Base-by-base conservation (phyloP, 2,797 vertebrate species). In the Sebastes aleutianus region DNA sequence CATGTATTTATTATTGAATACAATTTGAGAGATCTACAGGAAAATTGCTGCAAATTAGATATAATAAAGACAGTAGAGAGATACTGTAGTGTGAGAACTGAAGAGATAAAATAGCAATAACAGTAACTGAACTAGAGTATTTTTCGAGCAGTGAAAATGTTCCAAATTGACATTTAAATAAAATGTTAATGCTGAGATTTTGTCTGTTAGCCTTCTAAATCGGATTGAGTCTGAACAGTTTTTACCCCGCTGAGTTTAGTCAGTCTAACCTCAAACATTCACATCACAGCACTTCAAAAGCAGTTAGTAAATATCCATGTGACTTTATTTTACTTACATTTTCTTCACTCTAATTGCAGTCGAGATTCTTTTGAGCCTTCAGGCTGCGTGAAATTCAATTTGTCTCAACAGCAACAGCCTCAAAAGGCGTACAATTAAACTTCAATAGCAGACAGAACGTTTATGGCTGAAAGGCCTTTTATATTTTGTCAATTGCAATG, bases 311-410 rank as follows among this genome's bases (percentile, higher is more conserved):
- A 24, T 59, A 26, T 70, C 61, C 39, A 24, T 32, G 34, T 14
- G 12, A 57, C 39, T 79, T 77, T 18, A 5, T 47, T 31, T 61
- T 10, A 61, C 24, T 10, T 18, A 8, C 8, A 39, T 72, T 70
- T 66, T 66, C 47, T 12, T 69, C 39, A 16, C 20, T 70, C 13
- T 76, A 34, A 84, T 76, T 68, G 57, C 63, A 39, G 59, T 13
- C 47, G 8, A 47, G 70, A 43, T 72, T 64, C 10, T 50, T 50
- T 9, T 7, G 32, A 80, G 77, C 47, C 74, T 65, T 78, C 56
- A 5, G 63, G 74, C 62, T 0, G 8, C 8, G n/a, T 74, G 77
- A 39, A 80, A 80, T 79, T 65, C 36, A 83, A 65, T 83, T 79
- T 18, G 64, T 53, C 6, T 74, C 75, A 29, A 27, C 70, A 29